These are phyloP conservation scores for Sebastes oblongus DNA, from an alignment of 2,797 vertebrate genomes.

Conservation along the genomic window DNA sequence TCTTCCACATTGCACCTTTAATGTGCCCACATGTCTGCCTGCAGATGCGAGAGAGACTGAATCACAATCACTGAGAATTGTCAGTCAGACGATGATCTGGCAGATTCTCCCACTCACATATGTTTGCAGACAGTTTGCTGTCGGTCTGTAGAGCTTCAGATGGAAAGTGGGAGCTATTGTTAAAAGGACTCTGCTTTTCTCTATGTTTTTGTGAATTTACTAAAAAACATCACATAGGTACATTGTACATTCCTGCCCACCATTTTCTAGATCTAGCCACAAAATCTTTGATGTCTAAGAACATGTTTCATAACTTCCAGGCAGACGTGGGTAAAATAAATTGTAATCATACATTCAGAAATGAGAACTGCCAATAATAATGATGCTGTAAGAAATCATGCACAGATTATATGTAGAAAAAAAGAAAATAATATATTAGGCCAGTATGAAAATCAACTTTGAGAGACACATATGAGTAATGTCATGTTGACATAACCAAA, in stretches of 20 bases:
- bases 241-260: background rate
- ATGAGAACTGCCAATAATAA: background rate
- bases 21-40: slow-evolving; percentile 41
- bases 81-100: slow-evolving; percentile 56
- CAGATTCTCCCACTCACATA: slow-evolving; percentile 54
- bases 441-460: background rate
- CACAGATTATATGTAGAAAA: background rate
- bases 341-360: background rate
- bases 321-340: background rate
- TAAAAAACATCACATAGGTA: background rate
- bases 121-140: slow-evolving; percentile 32
- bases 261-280: background rate
- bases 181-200: background rate
- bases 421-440: background rate
- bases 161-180: slow-evolving; percentile 41
- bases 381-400: background rate
- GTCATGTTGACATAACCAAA: background rate
- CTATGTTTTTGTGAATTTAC: background rate
- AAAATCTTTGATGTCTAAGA: background rate
- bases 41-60: slow-evolving; percentile 48
- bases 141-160: slow-evolving; percentile 30
- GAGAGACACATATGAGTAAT: background rate
- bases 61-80: slow-evolving; percentile 17
- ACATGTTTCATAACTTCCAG: background rate
- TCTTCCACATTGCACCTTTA: background rate